Evolutionary conservation across 2,113 vertebrate genomes (phyloP), one percentile per base, ranked within the genome.

Genomic region (Peucedramus taeniatus): DNA sequence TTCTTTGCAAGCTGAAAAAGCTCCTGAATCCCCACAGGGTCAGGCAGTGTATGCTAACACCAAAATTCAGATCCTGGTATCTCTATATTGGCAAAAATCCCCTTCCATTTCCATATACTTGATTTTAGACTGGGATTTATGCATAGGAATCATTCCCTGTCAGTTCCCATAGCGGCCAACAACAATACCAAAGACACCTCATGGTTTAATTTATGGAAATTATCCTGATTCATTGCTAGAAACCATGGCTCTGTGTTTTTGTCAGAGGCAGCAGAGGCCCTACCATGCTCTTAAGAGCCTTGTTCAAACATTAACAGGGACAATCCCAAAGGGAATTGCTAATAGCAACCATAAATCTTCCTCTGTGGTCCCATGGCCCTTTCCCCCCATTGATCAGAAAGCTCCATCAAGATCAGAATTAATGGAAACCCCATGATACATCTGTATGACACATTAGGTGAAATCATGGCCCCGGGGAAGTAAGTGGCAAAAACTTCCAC

Each of bases 271-370:
- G 2, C 56, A 51, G 80, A 74, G 49, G 64, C 65, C 72, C 69
- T 22, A n/a, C 59, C 5, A 1, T 21, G 56, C 69, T 81, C 76
- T 78, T 88, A 85, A 83, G 83, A 90, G 89, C 64, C 83, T 93
- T 84, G 77, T 82, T 90, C 72, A 92, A 93, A 87, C 88, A 92
- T 81, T 87, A 93, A 83, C 93, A 90, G 85, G 80, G 69, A 85
- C 45, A 78, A 53, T 53, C 86, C 90, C 72, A 39, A 16, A 89
- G 88, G 83, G 94, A 92, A 75, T 44, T 0, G 1, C 63, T 94
- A 92, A 92, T 75, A 92, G 60, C 72, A 35, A 49, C 10, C 76
- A 60, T 85, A 94, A 89, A 91, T 82, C 87, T 81, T 83, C 65
- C 68, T 85, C 89, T 54, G 18, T 70, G 54, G 60, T 40, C 80